Evolutionary conservation across 2,797 vertebrate species (phyloP), one percentile per base, ranked within the genome.

Genomic region (Apogon talboti): DNA sequence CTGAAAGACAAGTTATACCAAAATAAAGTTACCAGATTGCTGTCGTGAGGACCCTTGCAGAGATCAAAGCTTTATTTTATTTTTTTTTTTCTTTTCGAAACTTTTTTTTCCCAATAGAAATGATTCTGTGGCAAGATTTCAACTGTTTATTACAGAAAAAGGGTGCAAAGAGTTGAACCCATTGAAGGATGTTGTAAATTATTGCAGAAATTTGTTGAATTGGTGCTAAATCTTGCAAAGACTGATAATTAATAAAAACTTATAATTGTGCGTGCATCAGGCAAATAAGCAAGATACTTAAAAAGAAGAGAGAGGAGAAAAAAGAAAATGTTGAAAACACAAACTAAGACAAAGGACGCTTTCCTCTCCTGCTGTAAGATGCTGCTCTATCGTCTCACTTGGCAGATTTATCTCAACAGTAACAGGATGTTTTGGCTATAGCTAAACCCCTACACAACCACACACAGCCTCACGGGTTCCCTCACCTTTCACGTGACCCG

Each of bases 401-500:
- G 33, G n/a, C 40, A 2, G 7, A 43, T 30, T 46, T 71, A 66
- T 68, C 56, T 66, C 15, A 0, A 0, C 15, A 15, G 50, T 21
- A 15, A 47, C 21, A 66, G 62, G 76, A 84, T 91, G 87, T 88
- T 87, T 58, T 83, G 86, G 43, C 82, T 85, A 65, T 19, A 21
- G 13, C 33, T 50, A 14, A 41, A 12, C 13, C 30, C 14, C 16
- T 33, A 11, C 16, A 35, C 33, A 35, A 12, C 3, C 49, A 49
- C 59, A 60, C 53, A 49, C 50, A 51, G 41, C 66, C 11, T 6
- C 14, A 14, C 41, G n/a, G 52, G 52, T 14, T 40, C 38, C 8
- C 6, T 13, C 1, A 37, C 53, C 4, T 43, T n/a, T 9, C 13
- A 43, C 41, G 41, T 43, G 41, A 43, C 46, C 11, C 46, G 6